Conservation (phyloP, 2,113 vertebrate genomes). For the Malurus melanocephalus region DNA sequence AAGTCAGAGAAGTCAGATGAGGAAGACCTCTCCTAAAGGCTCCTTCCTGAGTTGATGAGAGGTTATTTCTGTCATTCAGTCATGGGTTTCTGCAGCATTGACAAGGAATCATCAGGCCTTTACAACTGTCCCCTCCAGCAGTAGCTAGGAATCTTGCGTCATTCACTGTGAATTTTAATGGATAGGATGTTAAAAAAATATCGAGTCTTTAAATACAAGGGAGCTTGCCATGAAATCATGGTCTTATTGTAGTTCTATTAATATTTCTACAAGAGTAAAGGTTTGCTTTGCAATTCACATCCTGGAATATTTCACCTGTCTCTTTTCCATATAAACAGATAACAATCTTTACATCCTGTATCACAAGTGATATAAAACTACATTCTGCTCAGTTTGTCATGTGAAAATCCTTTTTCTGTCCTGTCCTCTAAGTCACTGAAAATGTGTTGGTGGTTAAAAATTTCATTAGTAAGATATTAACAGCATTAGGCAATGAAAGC, state of each 20-base stretch:
- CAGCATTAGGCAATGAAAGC: not conserved
- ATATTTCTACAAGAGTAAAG: not conserved
- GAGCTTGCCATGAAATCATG: not conserved
- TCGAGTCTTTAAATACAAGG: not conserved
- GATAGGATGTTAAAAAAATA: not conserved
- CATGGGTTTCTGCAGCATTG: not conserved
- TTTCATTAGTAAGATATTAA: not conserved
- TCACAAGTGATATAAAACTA: not conserved
- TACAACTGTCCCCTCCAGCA: not conserved
- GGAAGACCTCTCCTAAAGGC: not conserved
- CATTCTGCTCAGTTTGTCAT: not conserved
- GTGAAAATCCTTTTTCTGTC: not conserved
- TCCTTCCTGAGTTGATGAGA: not conserved
- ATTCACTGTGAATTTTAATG: not conserved
- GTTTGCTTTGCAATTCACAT: not conserved
- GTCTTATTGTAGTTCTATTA: not conserved
- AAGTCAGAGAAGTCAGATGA: not conserved
- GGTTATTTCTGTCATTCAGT: not conserved
- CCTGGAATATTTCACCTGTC: not conserved
- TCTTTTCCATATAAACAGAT: not conserved
- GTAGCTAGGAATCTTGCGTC: not conserved
- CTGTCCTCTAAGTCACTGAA: not conserved
- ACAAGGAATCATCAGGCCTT: not conserved
- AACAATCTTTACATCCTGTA: not conserved
- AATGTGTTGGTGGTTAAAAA: not conserved